phyloP scores from a whole-genome alignment of 23 tunicate genomes.

The Phallusia fumigata region DNA sequence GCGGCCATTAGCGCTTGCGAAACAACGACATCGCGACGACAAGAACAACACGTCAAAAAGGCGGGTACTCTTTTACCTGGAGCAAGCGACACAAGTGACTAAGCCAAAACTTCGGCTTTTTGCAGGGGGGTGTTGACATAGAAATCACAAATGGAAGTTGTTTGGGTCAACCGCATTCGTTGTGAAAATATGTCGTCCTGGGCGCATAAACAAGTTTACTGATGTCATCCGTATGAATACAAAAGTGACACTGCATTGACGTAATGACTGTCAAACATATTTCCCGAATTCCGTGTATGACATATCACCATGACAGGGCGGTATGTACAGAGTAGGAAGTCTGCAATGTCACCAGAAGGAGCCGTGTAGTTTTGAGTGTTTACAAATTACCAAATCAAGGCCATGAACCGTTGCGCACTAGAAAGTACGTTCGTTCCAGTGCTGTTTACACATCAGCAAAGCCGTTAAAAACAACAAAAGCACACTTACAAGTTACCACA shows the following conservation, averaged over 20 bases:
- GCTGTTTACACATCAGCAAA: too few species aligned
- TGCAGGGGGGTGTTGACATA: neutral
- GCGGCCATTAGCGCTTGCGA: neutral
- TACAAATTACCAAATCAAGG: conserved; percentile 1
- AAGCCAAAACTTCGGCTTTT: too few species aligned
- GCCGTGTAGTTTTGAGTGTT: neutral
- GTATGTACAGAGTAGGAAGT: neutral
- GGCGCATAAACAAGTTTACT: neutral
- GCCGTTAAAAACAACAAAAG: too few species aligned
- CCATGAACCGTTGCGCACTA: neutral
- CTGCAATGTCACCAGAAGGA: neutral
- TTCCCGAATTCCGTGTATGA: neutral
- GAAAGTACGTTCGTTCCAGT: too few species aligned
- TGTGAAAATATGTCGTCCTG: conserved; percentile 1
- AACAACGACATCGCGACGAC: neutral
- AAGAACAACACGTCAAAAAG: neutral
- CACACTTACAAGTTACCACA: too few species aligned
- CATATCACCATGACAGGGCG: too few species aligned
- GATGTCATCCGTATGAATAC: neutral
- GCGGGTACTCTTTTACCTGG: neutral
- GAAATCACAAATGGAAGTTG: neutral
- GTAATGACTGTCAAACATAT: neutral
- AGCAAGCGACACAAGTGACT: too few species aligned
- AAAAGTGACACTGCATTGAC: neutral
- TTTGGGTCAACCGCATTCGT: neutral